Base-by-base conservation (phyloP, 2,113 vertebrate species). In the Aspiorhynchus laticeps region DNA sequence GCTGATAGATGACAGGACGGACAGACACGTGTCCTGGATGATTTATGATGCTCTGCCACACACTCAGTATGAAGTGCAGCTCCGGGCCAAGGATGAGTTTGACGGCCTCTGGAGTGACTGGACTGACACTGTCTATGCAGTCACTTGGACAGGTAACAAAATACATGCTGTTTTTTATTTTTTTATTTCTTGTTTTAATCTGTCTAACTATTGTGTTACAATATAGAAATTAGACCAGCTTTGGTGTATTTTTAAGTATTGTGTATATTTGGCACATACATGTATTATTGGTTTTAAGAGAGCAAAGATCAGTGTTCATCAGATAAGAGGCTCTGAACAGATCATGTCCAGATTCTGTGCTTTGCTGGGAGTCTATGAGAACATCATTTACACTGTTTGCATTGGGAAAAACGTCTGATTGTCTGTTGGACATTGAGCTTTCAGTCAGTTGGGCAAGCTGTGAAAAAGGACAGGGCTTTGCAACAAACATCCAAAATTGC, bases 61-160 rank as follows among this genome's bases (percentile, higher is more conserved):
- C 28, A 46, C 67, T 17, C 24, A 87, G n/a, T 95, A 95, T 77
- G 31, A 79, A 89, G 90, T 95, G 41, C 85, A 93, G 81, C 69
- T 95, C 46, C 87, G 90, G 71, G 83, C 89, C 24, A 93, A 59
- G 46, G 91, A 95, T 0, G 93, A 95, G 48, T 94, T 87, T 43
- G 91, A 93, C 0, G 94, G 93, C 2, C 15, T 36, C 0, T 96
- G 94, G 94, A 95, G 95, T 69, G 90, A 93, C 14, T 96, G 95
- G 95, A 95, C 89, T 41, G 0, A 0, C 5, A 71, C 87, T 2
- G 83, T 93, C 15, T 80, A 77, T 71, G 91, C 53, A 83, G 73
- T 36, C 74, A 92, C 91, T 11, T 95, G 95, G 93, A 93, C 65
- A 87, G 90, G 94, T 95, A 91, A 84, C 11, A 74, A 78, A 51